These are phyloP conservation scores for Amphibalanus amphitrite DNA, from an alignment of 1,140 invertebrate species.

Conservation along the genomic window DNA sequence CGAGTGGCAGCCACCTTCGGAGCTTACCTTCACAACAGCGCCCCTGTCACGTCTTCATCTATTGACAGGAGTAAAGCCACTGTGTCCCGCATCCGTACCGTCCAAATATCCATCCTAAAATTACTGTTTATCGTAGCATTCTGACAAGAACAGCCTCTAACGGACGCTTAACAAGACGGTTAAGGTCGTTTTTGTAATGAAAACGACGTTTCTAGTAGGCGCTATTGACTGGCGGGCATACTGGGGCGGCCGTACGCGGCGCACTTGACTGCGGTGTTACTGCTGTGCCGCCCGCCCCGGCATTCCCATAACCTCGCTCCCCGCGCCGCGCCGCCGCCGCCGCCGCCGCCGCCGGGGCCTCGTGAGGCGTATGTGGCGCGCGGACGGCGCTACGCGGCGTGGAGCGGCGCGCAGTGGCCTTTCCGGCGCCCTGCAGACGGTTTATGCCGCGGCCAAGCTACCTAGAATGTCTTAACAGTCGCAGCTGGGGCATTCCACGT, in stretches of 20 bases:
- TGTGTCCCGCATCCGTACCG: not conserved
- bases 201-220: slow-evolving; percentile 3
- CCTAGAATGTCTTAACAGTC: too few relatives aligned
- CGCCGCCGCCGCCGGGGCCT: too few relatives aligned
- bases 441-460: too few relatives aligned
- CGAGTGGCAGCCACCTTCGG: not conserved
- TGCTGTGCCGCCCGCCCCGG: not conserved
- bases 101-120: not conserved
- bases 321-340: too few relatives aligned
- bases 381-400: too few relatives aligned
- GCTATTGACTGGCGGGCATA: not conserved
- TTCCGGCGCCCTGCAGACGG: too few relatives aligned
- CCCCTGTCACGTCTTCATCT: not conserved
- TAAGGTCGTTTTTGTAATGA: slow-evolving; percentile 4
- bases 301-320: not conserved
- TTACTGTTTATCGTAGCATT: not conserved
- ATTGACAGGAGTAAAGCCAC: not conserved
- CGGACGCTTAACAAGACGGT: not conserved
- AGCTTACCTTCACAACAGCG: not conserved
- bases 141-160: not conserved
- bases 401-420: too few relatives aligned
- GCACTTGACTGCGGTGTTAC: not conserved
- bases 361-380: too few relatives aligned
- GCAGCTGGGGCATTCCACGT: too few relatives aligned
- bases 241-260: not conserved